Percentiles rank a stretch among this genome's conserved stretches.
These are phyloP conservation scores for Limnephilus auricula DNA, from an alignment of 2,888 invertebrate genomes.

Conservation along the genomic window DNA sequence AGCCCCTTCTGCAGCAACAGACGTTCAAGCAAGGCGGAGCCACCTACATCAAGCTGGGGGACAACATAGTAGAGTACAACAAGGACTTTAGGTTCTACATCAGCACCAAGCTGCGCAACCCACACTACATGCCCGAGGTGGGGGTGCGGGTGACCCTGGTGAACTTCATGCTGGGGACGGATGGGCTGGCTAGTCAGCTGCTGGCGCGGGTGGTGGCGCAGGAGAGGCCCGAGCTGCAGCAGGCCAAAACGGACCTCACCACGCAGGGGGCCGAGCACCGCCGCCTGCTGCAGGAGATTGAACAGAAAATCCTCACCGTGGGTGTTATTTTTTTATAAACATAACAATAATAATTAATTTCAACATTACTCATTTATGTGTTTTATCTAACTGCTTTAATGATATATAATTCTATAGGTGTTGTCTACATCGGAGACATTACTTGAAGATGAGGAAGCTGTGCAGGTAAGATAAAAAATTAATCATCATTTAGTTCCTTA, in stretches of 20 bases:
- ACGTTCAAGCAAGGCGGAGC: conserved; percentile 94
- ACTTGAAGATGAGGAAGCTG: conserved; percentile 94
- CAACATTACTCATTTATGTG: no score
- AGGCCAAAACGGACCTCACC: conserved; percentile 92
- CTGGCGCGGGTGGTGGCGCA: conserved; percentile 93
- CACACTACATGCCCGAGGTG: conserved; percentile 95
- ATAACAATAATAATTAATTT: conserved; percentile 77
- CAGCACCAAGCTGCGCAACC: conserved; percentile 94
- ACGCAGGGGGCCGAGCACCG: conserved; percentile 92
- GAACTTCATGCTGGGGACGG: conserved; percentile 95
- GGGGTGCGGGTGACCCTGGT: conserved; percentile 93
- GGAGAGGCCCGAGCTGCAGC: conserved; percentile 93
- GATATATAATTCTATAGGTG: conserved; percentile 66
- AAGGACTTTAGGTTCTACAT: conserved; percentile 92
- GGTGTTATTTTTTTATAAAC: not conserved
- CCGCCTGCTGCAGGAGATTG: conserved; percentile 90
- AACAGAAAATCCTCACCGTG: conserved; percentile 89
- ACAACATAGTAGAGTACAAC: conserved; percentile 93
- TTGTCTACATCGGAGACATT: conserved; percentile 76
- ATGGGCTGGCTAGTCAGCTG: conserved; percentile 93
- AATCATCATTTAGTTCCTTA: not conserved
- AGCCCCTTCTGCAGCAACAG: conserved; percentile 92
- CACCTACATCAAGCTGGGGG: conserved; percentile 92
- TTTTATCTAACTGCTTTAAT: not conserved
- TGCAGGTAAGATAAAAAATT: conserved; percentile 74